A percentile compares a stretch with the other conserved stretches of the same genome.
phyloP scores from a whole-genome alignment of 2,113 vertebrate species.

The Indicator maculatus region DNA sequence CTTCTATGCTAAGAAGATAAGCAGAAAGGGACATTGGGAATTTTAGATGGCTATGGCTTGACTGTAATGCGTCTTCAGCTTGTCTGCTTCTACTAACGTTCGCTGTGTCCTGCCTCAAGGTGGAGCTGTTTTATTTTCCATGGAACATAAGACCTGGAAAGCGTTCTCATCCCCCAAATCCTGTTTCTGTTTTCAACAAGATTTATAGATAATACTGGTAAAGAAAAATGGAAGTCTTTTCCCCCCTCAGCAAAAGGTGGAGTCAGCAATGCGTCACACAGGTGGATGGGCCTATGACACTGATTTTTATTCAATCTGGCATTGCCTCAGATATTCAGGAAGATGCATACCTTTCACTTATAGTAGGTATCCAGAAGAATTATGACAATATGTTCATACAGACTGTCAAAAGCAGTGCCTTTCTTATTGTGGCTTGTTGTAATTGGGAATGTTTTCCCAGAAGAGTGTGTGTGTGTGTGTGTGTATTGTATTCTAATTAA shows the following conservation, averaged over 20 bases:
- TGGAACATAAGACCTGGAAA: background rate
- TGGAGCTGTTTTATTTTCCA: constrained; percentile 73
- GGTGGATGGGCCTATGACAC: background rate
- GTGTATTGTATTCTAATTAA: constrained; percentile 46
- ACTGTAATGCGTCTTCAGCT: background rate
- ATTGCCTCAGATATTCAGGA: background rate
- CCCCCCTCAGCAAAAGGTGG: background rate
- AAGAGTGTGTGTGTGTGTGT: background rate
- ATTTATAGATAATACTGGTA: background rate
- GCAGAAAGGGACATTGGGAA: background rate
- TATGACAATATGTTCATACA: background rate
- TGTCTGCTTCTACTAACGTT: background rate
- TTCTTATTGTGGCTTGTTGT: background rate
- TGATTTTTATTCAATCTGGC: background rate
- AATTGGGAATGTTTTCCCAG: background rate
- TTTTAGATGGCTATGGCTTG: background rate
- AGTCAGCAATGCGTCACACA: background rate
- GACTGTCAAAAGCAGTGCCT: background rate
- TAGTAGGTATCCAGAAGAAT: background rate
- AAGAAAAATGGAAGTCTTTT: background rate
- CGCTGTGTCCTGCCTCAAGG: constrained; percentile 51
- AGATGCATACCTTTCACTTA: background rate
- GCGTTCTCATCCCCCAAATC: background rate
- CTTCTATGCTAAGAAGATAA: background rate
- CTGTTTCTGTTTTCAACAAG: constrained; percentile 6